A percentile compares a stretch with the other conserved stretches of the same genome.
Evolutionary conservation across 2,113 vertebrate genomes (phyloP).

Genomic region (Tragelaphus strepsiceros): DNA sequence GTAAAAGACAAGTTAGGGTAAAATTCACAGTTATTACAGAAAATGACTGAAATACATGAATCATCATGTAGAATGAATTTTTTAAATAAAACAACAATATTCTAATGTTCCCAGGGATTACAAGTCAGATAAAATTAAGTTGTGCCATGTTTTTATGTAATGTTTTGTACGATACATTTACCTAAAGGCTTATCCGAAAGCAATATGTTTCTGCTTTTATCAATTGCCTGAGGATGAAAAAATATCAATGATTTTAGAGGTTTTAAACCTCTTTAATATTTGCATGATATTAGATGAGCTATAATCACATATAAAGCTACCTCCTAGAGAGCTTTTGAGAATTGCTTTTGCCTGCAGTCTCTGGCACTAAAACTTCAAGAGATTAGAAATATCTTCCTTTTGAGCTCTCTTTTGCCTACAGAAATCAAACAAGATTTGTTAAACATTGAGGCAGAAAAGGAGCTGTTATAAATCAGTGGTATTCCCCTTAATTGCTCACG

Average conservation of each 20-base stretch:
- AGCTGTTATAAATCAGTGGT: neutral
- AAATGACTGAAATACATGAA: neutral
- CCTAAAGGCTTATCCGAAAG: constrained; percentile 71
- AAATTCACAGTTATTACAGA: neutral
- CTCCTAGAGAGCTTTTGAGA: constrained; percentile 71
- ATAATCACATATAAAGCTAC: constrained; percentile 63
- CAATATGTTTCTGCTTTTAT: constrained; percentile 63
- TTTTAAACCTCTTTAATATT: constrained; percentile 70
- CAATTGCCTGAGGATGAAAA: constrained; percentile 72
- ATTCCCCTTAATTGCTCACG: neutral
- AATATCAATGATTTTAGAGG: constrained; percentile 71
- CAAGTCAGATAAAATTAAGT: constrained; percentile 70
- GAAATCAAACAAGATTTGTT: constrained; percentile 54
- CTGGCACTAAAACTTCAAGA: constrained; percentile 60
- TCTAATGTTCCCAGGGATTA: constrained; percentile 21
- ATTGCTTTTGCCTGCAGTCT: constrained; percentile 74
- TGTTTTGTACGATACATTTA: constrained; percentile 57
- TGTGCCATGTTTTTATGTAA: constrained; percentile 49
- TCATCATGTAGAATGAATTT: neutral
- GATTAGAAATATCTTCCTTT: constrained; percentile 71
- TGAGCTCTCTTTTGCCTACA: constrained; percentile 14
- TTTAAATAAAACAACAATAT: neutral
- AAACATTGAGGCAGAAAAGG: constrained; percentile 48
- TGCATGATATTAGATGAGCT: constrained; percentile 69
- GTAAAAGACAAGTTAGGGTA: neutral